A percentile compares a stretch with the other conserved stretches of the same genome.
Evolutionary conservation across 2,113 vertebrate species (phyloP).

Genomic region (Amphiprion ocellaris): DNA sequence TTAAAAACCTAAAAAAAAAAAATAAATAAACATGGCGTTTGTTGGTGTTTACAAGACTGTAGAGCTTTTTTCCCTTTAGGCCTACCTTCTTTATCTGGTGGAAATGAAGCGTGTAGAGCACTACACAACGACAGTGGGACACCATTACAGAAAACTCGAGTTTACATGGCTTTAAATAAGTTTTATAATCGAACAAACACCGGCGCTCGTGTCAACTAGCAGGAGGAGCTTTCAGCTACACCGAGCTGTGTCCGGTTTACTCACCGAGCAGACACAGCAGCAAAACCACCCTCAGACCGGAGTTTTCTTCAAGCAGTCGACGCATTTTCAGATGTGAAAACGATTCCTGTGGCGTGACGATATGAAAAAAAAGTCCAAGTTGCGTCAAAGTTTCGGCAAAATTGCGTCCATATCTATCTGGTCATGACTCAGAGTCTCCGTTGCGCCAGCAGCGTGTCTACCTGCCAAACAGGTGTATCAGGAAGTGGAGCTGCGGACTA

Average conservation of each 20-base stretch:
- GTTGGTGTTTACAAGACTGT: too few relatives aligned
- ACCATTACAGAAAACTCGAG: too few relatives aligned
- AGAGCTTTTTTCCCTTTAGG: too few relatives aligned
- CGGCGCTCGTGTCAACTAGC: too few relatives aligned
- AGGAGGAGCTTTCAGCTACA: too few relatives aligned
- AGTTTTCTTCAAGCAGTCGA: background rate
- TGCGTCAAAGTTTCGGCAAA: slow-evolving; percentile 32
- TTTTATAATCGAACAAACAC: too few relatives aligned
- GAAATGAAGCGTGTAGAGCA: too few relatives aligned
- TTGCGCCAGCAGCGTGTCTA: background rate
- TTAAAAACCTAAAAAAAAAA: too few relatives aligned
- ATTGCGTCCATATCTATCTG: slow-evolving; percentile 56
- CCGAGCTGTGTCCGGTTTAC: slow-evolving; percentile 4
- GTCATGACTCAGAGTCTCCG: slow-evolving; percentile 34
- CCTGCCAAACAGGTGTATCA: slow-evolving; percentile 80
- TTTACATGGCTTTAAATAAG: too few relatives aligned
- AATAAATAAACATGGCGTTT: too few relatives aligned
- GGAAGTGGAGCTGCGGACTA: slow-evolving; percentile 59
- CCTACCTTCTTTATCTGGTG: too few relatives aligned
- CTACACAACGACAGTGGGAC: too few relatives aligned
- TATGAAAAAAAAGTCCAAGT: background rate
- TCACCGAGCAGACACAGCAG: slow-evolving; percentile 63
- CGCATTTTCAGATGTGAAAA: slow-evolving; percentile 54
- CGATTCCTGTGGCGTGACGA: background rate
- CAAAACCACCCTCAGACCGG: background rate